Evolutionary conservation across 2,797 vertebrate genomes (phyloP).

Genomic region (Echiichthys vipera): DNA sequence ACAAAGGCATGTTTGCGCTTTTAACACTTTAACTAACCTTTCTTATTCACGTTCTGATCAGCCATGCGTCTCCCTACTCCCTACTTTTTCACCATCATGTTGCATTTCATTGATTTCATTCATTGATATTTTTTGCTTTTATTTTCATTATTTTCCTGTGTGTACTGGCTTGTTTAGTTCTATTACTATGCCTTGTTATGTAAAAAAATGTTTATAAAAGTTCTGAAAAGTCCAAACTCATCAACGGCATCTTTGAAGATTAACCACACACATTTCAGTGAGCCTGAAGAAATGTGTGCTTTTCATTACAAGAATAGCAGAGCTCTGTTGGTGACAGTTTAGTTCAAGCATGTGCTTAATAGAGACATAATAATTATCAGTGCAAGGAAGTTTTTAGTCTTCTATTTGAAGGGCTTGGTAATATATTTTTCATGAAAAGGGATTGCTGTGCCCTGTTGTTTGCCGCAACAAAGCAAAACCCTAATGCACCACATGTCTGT

Average conservation of each 20-base stretch:
- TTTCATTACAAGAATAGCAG: constrained; percentile 56
- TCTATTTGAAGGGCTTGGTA: constrained; percentile 46
- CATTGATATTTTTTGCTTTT: neutral
- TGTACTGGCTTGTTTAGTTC: constrained; percentile 1
- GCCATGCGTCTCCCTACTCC: neutral
- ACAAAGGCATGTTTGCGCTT: constrained; percentile 62
- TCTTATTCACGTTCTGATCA: neutral
- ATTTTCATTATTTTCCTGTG: neutral
- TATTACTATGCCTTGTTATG: constrained; percentile 13
- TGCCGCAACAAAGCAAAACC: constrained; percentile 60
- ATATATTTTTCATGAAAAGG: constrained; percentile 54
- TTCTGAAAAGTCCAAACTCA: constrained; percentile 7
- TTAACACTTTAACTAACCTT: constrained; percentile 42
- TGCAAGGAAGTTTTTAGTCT: constrained; percentile 55
- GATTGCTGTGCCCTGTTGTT: constrained; percentile 31
- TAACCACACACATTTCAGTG: constrained; percentile 26
- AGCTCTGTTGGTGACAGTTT: constrained; percentile 66
- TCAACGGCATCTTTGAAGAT: constrained; percentile 10
- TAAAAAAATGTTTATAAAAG: constrained; percentile 37
- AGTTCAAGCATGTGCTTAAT: constrained; percentile 21
- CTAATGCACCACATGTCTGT: constrained; percentile 50
- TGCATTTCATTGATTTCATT: constrained; percentile 2
- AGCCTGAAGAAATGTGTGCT: constrained; percentile 39
- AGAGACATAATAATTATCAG: constrained; percentile 66
- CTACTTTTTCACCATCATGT: constrained; percentile 6